phyloP scores from a whole-genome alignment of 1,140 invertebrate species.

The Orchestia grillus region DNA sequence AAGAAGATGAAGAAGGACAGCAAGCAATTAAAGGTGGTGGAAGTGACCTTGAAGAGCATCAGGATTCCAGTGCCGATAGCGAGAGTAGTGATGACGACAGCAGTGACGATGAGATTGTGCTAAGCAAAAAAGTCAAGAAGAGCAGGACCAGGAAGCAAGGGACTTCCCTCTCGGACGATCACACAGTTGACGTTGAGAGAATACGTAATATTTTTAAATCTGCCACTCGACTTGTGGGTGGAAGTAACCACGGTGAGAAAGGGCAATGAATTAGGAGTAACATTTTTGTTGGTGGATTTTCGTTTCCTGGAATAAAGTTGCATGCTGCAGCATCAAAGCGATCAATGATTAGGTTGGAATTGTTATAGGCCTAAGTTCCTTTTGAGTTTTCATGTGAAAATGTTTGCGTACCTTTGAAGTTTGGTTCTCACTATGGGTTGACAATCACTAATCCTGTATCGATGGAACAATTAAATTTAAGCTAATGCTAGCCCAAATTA shows the following conservation, averaged over 20 bases:
- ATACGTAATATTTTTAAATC: conserved; percentile 14
- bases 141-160: neutral
- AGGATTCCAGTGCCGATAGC: neutral
- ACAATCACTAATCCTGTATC: no score
- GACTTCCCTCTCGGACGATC: neutral
- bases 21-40: neutral
- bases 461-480: no score
- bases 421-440: no score
- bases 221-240: conserved; percentile 1
- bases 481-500: no score
- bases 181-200: neutral
- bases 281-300: no score
- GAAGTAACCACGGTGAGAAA: neutral
- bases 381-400: no score
- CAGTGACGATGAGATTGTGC: conserved; percentile 10
- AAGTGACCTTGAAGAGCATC: neutral
- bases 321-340: no score
- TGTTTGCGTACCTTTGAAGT: no score
- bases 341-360: neutral
- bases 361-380: neutral
- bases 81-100: neutral
- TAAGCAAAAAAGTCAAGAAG: neutral
- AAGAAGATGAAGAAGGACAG: neutral
- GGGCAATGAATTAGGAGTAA: neutral
- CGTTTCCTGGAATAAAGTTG: no score